These are phyloP conservation scores for Mormoops blainvillei DNA, from an alignment of 2,113 vertebrate species.

Conservation along the genomic window DNA sequence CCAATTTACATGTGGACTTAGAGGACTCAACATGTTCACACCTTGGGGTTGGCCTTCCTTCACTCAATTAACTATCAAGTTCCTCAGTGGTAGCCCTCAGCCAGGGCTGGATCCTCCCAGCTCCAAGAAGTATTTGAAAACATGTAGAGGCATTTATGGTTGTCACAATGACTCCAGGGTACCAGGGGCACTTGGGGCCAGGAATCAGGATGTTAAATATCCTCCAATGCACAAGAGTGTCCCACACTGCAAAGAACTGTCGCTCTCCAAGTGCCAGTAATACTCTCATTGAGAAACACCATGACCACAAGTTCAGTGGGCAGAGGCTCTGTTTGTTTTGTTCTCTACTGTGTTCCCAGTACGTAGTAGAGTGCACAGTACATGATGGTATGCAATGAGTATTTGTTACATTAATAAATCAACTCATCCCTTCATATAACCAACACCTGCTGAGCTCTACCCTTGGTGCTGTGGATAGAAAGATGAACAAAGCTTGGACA, in stretches of 20 bases:
- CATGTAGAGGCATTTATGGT: background rate
- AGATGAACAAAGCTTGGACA: background rate
- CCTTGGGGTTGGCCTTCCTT: background rate
- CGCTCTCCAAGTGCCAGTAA: background rate
- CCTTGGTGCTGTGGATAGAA: background rate
- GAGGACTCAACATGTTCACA: background rate
- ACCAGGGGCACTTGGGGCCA: background rate
- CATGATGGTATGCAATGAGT: background rate
- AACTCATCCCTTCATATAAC: background rate
- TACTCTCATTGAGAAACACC: background rate
- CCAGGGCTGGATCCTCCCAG: background rate
- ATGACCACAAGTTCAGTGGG: background rate
- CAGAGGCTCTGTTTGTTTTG: background rate
- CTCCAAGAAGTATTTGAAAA: slow-evolving; percentile 4
- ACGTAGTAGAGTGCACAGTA: background rate
- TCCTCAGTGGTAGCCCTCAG: background rate
- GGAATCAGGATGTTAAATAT: background rate
- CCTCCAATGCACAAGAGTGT: background rate
- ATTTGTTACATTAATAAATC: background rate
- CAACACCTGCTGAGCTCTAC: background rate
- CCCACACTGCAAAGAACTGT: background rate
- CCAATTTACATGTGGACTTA: background rate
- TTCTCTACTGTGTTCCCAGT: background rate
- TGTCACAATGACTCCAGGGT: background rate
- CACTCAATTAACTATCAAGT: background rate